Base-by-base conservation (phyloP, 1,140 invertebrate species). In the Musca domestica region DNA sequence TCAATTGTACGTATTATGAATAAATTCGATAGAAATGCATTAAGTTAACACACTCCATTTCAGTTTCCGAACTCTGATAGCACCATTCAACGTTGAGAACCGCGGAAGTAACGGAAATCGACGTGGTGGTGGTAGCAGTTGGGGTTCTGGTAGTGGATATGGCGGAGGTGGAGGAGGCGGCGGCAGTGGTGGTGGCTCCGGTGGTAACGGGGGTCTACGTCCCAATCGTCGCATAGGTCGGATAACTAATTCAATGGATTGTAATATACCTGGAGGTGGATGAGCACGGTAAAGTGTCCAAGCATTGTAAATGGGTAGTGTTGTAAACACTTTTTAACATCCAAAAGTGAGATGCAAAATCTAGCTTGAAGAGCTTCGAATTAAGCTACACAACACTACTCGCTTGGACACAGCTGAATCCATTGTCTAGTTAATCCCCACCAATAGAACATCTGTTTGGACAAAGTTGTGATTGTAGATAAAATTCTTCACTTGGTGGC, bases 211-310 rank as follows among this genome's bases (percentile, higher is more conserved):
- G 14, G 64, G 68, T 3, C 52, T 69, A 30, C 69, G 69, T 47
- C 69, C 69, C 19, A 70, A 70, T 30, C 65, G 69, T 25, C 69
- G 69, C 3, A 70, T 70, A 20, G 69, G 69, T 14, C 65, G 69
- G 4, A 25, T 70, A 27, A 34, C 48, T n/a, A 70, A 70, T 14
- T 70, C 69, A 64, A 70, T 70, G 69, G 69, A 70, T 64, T 70
- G 69, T 64, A 70, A 70, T 47, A 70, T 70, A 27, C 69, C 69
- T 56, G 69, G 69, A 25, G 69, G 69, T 17, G 54, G 69, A 67
- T 67, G 69, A 67, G 15, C 56, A 47, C 52, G 69, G 64, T 69
- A 69, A 66, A 22, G 65, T 70, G 69, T 67, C 65, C 69, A 61
- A 66, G 68, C 68, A 15, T 22, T 66, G 34, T 17, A n/a, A 23